Evolutionary conservation across 2,797 vertebrate genomes (phyloP).

Genomic region (Sardinella longiceps): DNA sequence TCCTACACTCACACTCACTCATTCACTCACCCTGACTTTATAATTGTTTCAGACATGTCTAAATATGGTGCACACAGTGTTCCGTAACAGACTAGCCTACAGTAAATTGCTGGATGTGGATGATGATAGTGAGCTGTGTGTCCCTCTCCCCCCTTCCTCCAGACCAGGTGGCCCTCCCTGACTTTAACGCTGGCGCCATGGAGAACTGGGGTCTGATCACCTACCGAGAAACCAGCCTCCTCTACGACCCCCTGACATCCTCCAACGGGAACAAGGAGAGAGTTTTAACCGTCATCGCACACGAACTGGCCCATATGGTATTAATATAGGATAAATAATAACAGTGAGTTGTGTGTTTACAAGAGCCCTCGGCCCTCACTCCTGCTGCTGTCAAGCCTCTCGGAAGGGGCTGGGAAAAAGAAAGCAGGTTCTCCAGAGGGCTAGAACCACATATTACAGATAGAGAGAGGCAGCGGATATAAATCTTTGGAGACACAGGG

Average conservation of each 20-base stretch:
- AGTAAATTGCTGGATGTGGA: too few relatives aligned
- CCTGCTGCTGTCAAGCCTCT: too few relatives aligned
- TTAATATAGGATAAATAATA: not conserved
- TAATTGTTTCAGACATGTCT: not conserved
- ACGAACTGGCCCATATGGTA: conserved; percentile 95
- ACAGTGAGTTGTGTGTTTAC: too few relatives aligned
- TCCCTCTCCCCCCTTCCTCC: conserved; percentile 69
- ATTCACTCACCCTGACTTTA: not conserved
- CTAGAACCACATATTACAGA: not conserved
- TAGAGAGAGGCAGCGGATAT: not conserved
- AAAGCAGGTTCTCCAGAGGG: too few relatives aligned
- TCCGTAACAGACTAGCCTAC: too few relatives aligned
- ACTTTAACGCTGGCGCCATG: conserved; percentile 93
- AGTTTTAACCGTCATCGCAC: conserved; percentile 81
- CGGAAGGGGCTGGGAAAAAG: too few relatives aligned
- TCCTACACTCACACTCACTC: too few relatives aligned
- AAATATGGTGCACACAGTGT: not conserved
- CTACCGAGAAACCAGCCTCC: conserved; percentile 85
- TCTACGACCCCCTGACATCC: conserved; percentile 71
- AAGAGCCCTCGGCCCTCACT: too few relatives aligned
- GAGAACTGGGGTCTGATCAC: conserved; percentile 98
- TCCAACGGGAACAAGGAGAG: conserved; percentile 86
- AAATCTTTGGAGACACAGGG: not conserved
- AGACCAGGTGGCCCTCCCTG: conserved; percentile 92
- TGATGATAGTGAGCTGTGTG: not conserved